Base-by-base conservation (phyloP, 2,888 invertebrate genomes). In the Alloscopus bannaensis region DNA sequence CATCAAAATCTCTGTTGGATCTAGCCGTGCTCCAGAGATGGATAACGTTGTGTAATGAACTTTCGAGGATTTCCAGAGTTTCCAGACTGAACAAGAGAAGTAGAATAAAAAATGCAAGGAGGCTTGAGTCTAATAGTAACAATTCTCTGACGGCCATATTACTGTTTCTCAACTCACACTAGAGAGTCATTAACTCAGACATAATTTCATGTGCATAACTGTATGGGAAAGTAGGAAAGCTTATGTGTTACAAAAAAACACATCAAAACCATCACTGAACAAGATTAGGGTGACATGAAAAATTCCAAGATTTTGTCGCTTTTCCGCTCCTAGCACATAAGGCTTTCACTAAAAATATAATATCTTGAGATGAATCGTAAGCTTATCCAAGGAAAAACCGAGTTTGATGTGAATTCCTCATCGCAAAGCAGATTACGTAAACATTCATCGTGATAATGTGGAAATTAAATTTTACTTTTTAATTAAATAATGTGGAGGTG, bases 1-100 rank as follows among this genome's bases (percentile, higher is more conserved):
- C 64, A 77, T 77, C 52, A 77, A 77, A 77, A 77, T 70, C 77
- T 76, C 76, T 69, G 77, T 64, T 42, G 62, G 76, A 60, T 60
- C 52, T 64, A 68, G 29, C 69, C 31, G 69, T n/a, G 47, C 36
- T 62, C 22, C 62, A 69, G 36, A 36, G 55, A 69, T 69, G 50
- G 64, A 52, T 77, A 69, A 77, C n/a, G 52, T 45, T 50, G 13
- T 64, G 47, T 77, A 62, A 76, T 76, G 42, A 76, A 75, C 59
- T 75, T 75, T 75, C 59, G 50, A 59, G 24, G 64, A 28, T 55
- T 18, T 26, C 18, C 16, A 50, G 42, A n/a, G 36, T 36, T 13
- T 36, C 36, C 36, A 8, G 8, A 8, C 6, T 36, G 6, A 36
- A 36, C 6, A 36, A 36, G 36, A 6, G 13, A 6, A 36, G 13